Evolutionary conservation across 2,888 invertebrate genomes (phyloP).

Genomic region (Perithous albicinctus): DNA sequence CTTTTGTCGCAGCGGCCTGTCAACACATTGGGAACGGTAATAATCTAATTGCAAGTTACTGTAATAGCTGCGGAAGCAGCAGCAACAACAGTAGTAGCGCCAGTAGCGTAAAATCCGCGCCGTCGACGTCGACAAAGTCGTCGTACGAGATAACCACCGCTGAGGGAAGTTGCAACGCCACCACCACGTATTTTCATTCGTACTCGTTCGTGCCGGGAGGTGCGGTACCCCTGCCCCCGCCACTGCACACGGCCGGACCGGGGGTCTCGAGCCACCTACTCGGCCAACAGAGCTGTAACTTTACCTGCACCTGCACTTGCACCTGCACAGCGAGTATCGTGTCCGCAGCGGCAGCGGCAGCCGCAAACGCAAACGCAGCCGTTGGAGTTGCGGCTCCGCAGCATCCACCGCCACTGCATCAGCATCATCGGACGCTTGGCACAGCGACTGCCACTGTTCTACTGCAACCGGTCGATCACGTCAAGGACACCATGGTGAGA

Average conservation of each 20-base stretch:
- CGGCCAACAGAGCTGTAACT: slow-evolving; percentile 80
- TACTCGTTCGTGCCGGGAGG: slow-evolving; percentile 84
- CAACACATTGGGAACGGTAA: slow-evolving; percentile 64
- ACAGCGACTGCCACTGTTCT: slow-evolving; percentile 80
- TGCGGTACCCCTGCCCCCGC: slow-evolving; percentile 83
- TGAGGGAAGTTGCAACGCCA: slow-evolving; percentile 79
- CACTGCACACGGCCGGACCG: slow-evolving; percentile 77
- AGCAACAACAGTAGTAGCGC: slow-evolving; percentile 52
- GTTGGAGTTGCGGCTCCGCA: slow-evolving; percentile 68
- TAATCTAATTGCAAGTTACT: slow-evolving; percentile 58
- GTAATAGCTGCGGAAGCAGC: slow-evolving; percentile 55
- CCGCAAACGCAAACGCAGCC: slow-evolving; percentile 74
- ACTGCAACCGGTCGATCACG: slow-evolving; percentile 82
- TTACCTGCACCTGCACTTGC: slow-evolving; percentile 81
- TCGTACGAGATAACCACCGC: slow-evolving; percentile 73
- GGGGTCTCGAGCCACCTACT: slow-evolving; percentile 79
- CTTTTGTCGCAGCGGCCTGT: slow-evolving; percentile 68
- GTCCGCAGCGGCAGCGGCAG: slow-evolving; percentile 76
- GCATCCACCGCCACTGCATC: slow-evolving; percentile 73
- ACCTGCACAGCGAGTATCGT: slow-evolving; percentile 80
- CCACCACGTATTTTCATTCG: slow-evolving; percentile 85
- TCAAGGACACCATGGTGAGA: slow-evolving; percentile 84
- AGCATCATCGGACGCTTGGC: slow-evolving; percentile 77
- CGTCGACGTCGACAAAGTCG: slow-evolving; percentile 57
- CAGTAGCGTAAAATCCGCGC: slow-evolving; percentile 60